These are phyloP conservation scores for Acanthisitta chloris DNA, from an alignment of 2,113 vertebrate species.

Conservation along the genomic window DNA sequence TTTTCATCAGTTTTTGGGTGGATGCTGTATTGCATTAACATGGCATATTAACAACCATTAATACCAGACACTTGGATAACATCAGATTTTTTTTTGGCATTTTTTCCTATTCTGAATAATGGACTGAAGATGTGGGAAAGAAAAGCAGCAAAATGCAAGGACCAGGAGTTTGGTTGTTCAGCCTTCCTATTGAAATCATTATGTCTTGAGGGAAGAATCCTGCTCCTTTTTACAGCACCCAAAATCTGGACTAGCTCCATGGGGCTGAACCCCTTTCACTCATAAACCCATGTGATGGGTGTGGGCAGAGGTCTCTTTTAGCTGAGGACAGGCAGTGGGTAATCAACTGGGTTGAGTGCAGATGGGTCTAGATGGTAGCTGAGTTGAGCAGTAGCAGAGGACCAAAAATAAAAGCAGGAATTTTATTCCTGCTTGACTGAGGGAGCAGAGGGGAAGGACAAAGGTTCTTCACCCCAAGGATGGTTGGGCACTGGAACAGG, in stretches of 20 bases:
- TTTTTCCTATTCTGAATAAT: neutral
- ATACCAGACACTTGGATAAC: neutral
- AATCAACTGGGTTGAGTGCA: neutral
- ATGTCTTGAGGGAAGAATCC: neutral
- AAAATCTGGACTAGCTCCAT: neutral
- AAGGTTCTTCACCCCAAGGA: too few species aligned
- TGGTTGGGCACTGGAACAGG: too few species aligned
- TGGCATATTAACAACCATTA: neutral
- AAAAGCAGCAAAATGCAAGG: neutral
- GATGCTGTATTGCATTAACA: neutral
- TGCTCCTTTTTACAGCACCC: neutral
- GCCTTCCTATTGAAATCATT: neutral
- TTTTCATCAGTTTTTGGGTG: neutral
- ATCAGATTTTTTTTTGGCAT: too few species aligned
- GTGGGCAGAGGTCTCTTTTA: neutral
- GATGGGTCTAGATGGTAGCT: neutral
- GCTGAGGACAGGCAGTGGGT: neutral
- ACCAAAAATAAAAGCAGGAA: neutral
- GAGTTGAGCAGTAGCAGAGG: neutral
- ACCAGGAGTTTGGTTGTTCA: fast-evolving
- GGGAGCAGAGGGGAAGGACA: neutral
- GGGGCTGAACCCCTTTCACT: neutral
- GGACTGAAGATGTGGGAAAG: neutral
- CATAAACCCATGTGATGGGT: neutral
- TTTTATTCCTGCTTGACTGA: neutral